Conservation (phyloP, 2,888 invertebrate species). For the Dichetophora obliterata region DNA sequence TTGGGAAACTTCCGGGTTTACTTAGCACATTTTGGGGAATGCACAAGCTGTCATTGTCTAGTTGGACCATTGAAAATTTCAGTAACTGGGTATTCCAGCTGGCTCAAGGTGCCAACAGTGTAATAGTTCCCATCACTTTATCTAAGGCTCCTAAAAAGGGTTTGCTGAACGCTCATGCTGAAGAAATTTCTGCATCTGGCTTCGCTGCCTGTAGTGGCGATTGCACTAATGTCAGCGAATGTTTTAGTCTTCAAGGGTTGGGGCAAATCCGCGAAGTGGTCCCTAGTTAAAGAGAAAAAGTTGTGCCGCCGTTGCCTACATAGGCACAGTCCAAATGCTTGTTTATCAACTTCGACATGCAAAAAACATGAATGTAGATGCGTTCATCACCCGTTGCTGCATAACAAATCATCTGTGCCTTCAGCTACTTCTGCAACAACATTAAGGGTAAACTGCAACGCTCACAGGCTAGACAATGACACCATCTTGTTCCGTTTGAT, state of each 20-base stretch:
- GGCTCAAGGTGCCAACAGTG: slow-evolving; percentile 25
- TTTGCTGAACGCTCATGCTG: no score
- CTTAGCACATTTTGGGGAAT: no score
- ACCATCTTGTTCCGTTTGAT: slow-evolving; percentile 39
- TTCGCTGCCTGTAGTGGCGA: slow-evolving; percentile 33
- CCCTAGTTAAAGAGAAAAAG: background rate
- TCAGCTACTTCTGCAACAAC: background rate
- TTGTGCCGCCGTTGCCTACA: slow-evolving; percentile 37
- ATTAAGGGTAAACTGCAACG: background rate
- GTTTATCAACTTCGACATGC: slow-evolving; percentile 31
- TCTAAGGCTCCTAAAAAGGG: no score
- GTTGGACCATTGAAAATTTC: slow-evolving; percentile 39
- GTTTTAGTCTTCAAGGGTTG: slow-evolving; percentile 23
- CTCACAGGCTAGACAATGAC: background rate
- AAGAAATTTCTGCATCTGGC: no score
- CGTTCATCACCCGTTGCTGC: slow-evolving; percentile 36
- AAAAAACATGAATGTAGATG: slow-evolving; percentile 24
- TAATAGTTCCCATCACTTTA: no score
- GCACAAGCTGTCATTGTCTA: no score
- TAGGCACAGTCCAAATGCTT: background rate
- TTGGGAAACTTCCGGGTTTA: no score
- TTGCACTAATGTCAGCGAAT: slow-evolving; percentile 23
- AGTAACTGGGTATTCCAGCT: slow-evolving; percentile 34
- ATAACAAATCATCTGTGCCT: slow-evolving; percentile 3
- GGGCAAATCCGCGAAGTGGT: slow-evolving; percentile 26